Evolutionary conservation across 2,888 invertebrate species (phyloP), one percentile per base, ranked within the genome.

Genomic region (Plebejus melissa): DNA sequence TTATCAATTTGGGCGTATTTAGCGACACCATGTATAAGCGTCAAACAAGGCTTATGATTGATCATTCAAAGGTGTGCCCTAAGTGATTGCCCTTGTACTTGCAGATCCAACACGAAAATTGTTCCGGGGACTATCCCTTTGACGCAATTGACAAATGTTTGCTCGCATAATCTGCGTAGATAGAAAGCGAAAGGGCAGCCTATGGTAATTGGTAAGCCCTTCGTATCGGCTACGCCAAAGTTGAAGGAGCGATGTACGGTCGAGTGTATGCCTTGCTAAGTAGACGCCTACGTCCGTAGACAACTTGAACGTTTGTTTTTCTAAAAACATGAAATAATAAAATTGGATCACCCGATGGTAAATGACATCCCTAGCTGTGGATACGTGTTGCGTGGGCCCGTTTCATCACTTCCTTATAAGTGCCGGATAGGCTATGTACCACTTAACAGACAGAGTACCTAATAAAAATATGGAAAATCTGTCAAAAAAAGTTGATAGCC

Each of bases 21-120:
- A 16, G 72, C 46, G 28, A 41, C 58, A 70, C 50, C 41, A 57
- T 71, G 9, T 58, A 69, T 76, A 76, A 74, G 71, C n/a, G 60
- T 75, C 71, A 71, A 76, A 50, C 74, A 58, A 22, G 70, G 7
- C 70, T 75, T 71, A 60, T 78, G 77, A 79, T 80, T 79, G 76
- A 78, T 79, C 79, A 78, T 76, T 75, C 75, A 72, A 50, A 78
- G 79, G 79, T 74, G 79, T 54, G 79, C 76, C 79, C 75, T 80
- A 80, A 81, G 81, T 81, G 80, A 80, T 80, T 80, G 79, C 71
- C 74, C 74, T 74, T 74, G 70, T 72, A 78, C 72, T 75, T 75
- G 74, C 76, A 74, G 72, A 70, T 60, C 50, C 74, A 74, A 74
- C 70, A 74, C 70, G 69, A 32, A 74, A 76, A 74, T 74, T 76